Evolutionary conservation across 2,797 vertebrate genomes (phyloP).

Genomic region (Lepilemur septentrionalis): DNA sequence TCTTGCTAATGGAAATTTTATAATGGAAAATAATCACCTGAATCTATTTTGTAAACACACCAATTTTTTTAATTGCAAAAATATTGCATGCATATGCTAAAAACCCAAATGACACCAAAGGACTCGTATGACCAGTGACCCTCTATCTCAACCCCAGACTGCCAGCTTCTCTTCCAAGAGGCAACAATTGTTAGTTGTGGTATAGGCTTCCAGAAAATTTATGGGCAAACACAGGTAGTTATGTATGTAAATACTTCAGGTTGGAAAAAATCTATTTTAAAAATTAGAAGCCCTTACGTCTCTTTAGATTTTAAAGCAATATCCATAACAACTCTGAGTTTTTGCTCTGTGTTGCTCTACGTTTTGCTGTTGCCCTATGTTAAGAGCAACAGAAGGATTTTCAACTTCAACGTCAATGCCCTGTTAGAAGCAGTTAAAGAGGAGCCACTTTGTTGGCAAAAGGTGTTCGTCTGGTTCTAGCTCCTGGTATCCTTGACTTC

Average conservation of each 20-base stretch:
- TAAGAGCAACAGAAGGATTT: background rate
- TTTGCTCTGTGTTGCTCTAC: background rate
- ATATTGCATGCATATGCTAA: background rate
- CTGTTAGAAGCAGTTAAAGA: background rate
- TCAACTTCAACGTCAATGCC: background rate
- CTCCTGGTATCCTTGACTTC: background rate
- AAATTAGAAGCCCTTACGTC: background rate
- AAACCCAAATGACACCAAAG: background rate
- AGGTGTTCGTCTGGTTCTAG: background rate
- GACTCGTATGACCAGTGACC: background rate
- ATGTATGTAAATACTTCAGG: background rate
- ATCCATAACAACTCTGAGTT: background rate
- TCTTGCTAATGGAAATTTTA: background rate
- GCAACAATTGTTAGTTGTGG: background rate
- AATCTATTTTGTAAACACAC: background rate
- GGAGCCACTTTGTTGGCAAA: background rate
- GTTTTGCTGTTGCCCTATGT: background rate
- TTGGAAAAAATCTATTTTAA: background rate
- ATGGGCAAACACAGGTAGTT: background rate
- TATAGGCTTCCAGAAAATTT: background rate
- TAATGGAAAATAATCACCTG: background rate
- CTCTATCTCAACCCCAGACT: background rate
- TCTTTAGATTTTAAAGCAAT: background rate
- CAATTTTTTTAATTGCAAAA: background rate
- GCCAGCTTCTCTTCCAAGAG: background rate